A percentile compares a stretch with the other conserved stretches of the same genome.
phyloP scores from a whole-genome alignment of 2,888 invertebrate species.

The Diarsia mendica region DNA sequence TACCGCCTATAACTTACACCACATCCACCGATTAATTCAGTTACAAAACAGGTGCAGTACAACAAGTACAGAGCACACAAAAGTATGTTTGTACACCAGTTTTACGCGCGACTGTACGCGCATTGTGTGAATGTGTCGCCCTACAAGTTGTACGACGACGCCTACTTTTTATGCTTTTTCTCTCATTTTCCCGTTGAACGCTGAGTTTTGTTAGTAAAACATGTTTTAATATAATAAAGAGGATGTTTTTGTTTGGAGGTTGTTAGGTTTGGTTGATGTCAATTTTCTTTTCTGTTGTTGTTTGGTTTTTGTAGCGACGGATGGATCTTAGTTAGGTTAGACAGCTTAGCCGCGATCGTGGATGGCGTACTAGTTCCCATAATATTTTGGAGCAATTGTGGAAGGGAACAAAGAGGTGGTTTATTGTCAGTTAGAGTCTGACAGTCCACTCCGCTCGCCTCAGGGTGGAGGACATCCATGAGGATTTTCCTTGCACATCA shows the following conservation, averaged over 20 bases:
- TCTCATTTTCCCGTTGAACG: conserved; percentile 30
- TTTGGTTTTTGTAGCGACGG: not conserved
- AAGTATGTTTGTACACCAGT: conserved; percentile 57
- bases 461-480: too few relatives aligned
- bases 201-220: conserved; percentile 28
- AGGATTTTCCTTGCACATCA: too few relatives aligned
- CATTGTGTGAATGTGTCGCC: conserved; percentile 54
- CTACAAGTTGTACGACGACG: conserved; percentile 48
- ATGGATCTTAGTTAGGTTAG: too few relatives aligned
- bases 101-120: conserved; percentile 49
- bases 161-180: conserved; percentile 48
- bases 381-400: too few relatives aligned
- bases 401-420: too few relatives aligned
- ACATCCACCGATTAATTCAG: conserved; percentile 63
- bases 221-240: conserved; percentile 8
- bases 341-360: too few relatives aligned
- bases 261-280: not conserved
- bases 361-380: too few relatives aligned
- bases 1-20: conserved; percentile 27
- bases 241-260: conserved; percentile 8
- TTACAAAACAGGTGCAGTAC: conserved; percentile 69
- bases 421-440: too few relatives aligned
- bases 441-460: too few relatives aligned
- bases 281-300: not conserved
- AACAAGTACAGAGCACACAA: conserved; percentile 58